Evolutionary conservation across 2,113 vertebrate genomes (phyloP), one percentile per base, ranked within the genome.

Genomic region (Cyprinodon variegatus): DNA sequence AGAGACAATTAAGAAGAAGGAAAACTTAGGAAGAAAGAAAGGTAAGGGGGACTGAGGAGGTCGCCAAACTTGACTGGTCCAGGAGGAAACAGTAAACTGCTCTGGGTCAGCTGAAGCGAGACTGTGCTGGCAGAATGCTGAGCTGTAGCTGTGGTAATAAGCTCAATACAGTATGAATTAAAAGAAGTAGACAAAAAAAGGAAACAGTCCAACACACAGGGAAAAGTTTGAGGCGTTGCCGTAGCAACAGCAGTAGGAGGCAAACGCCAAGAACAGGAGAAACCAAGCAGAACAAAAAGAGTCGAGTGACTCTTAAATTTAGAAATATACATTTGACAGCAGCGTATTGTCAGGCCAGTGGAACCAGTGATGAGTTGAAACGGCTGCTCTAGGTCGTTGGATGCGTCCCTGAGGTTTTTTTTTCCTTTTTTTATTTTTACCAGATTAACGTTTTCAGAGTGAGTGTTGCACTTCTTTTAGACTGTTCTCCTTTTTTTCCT

Each of bases 131-230:
- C 87, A 68, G 77, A 74, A 3, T 65, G 77, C 68, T 29, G n/a
- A 86, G 83, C 82, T 78, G 84, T 84, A 83, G 81, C 81, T 76
- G 83, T 74, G 85, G 88, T 89, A 89, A 92, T 89, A 88, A 90
- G 85, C 85, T 90, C 84, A 84, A 83, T 85, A 82, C 83, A 64
- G 71, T 69, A 79, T 70, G 76, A 78, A 79, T 80, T 61, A 22
- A 61, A 85, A 71, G 74, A 80, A 61, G 78, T 65, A 46, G 41
- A 50, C 74, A 65, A 66, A 65, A 5, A 17, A 75, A 50, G 71
- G 78, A 61, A 64, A 29, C n/a, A 66, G 22, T 5, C 46, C 38
- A 13, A 53, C 48, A 61, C n/a, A 43, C 5, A 36, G 22, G 36
- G 50, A 50, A 63, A 72, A 85, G 89, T 91, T 90, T 91, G 81